Base-by-base conservation (phyloP, 2,113 vertebrate species). In the Xyliphius kryptos region DNA sequence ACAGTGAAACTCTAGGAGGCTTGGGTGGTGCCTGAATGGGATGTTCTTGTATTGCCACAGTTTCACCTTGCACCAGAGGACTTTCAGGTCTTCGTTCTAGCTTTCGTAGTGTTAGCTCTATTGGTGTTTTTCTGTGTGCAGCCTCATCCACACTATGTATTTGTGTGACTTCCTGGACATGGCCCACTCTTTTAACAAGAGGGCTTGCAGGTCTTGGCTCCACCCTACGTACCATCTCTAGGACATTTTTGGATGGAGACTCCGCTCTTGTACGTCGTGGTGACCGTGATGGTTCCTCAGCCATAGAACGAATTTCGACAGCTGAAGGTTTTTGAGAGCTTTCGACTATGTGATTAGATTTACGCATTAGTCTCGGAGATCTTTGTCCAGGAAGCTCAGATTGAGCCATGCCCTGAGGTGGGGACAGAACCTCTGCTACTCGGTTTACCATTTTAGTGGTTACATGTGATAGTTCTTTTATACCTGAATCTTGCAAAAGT, bases 171-270 rank as follows among this genome's bases (percentile, higher is more conserved):
- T 89, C 86, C 58, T 83, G 81, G 51, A 77, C 74, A 56, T 78
- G 72, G 40, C 78, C 74, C 58, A 82, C 79, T 19, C 79, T 83
- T 69, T 89, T 84, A 44, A 87, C 79, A 2, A 87, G 79, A 0
- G 87, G 86, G 75, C 87, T 88, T 3, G 76, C 73, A 47, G 83
- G 83, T 58, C 86, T 85, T 66, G 67, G 80, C 37, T 86, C 84
- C 19, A 86, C 79, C 46, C 83, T 85, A 6, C 79, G 83, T 56
- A 84, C 72, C 76, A 82, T 76, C 41, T 87, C 84, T 5, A 79
- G 22, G 56, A 77, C 40, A 65, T 79, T 83, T 69, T 72, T 80
- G 57, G 74, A 80, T 13, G 79, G 79, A 1, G 80, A 80, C 7
- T 83, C 81, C 22, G 70, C 76, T 53, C 75, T 75, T 71, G 79